phyloP scores from a whole-genome alignment of 2,797 vertebrate genomes.

The Trematomus bernacchii region DNA sequence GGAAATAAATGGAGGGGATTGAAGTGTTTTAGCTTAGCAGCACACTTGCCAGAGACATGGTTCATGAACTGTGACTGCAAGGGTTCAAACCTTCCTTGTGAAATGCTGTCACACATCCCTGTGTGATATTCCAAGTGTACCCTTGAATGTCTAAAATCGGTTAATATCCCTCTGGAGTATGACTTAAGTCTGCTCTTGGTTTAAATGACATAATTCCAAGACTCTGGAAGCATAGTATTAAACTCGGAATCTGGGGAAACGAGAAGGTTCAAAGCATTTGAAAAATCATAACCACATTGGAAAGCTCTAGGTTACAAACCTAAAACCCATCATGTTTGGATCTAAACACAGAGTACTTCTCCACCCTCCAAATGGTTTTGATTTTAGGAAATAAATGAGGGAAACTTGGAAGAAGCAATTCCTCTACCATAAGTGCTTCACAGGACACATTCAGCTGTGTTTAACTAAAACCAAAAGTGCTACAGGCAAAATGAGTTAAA shows the following conservation, averaged over 20 bases:
- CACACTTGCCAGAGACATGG: conserved; percentile 64
- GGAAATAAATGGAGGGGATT: conserved; percentile 59
- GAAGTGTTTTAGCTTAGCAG: conserved; percentile 60
- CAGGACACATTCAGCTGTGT: conserved; percentile 32
- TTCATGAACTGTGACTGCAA: conserved; percentile 67
- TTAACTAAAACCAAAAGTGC: conserved; percentile 47
- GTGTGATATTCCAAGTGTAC: conserved; percentile 45
- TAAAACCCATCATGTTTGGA: conserved; percentile 24
- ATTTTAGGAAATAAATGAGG: conserved; percentile 41
- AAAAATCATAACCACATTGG: conserved; percentile 40
- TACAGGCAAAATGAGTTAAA: conserved; percentile 45
- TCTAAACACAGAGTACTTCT: conserved; percentile 11
- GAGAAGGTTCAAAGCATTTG: conserved; percentile 20
- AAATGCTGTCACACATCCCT: conserved; percentile 62
- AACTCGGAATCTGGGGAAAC: conserved; percentile 37
- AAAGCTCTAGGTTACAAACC: conserved; percentile 30
- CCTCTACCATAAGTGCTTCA: conserved; percentile 22
- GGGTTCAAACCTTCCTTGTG: conserved; percentile 62
- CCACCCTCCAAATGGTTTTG: conserved; percentile 45
- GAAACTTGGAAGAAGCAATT: conserved; percentile 37
- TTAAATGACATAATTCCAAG: conserved; percentile 64
- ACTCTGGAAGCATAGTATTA: conserved; percentile 29
- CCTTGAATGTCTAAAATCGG: conserved; percentile 55
- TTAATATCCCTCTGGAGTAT: conserved; percentile 60
- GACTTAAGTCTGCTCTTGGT: conserved; percentile 52